phyloP scores from a whole-genome alignment of 2,888 invertebrate genomes.

The Lobophora halterata region DNA sequence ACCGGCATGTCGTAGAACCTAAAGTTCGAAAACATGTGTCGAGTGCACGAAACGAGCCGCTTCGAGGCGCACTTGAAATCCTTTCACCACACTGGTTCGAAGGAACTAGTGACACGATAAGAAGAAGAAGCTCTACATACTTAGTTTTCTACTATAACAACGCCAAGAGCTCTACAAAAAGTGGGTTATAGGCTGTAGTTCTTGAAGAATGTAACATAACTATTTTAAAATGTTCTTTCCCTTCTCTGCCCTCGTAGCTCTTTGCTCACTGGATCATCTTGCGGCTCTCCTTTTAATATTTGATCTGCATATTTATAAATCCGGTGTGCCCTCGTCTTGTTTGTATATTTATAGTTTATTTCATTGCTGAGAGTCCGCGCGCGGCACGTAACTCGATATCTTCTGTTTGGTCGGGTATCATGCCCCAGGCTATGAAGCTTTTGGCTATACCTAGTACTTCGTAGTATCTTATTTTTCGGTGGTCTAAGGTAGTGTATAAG shows the following conservation, averaged over 20 bases:
- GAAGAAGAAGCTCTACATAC: too few species aligned
- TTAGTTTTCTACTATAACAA: too few species aligned
- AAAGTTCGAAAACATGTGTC: too few species aligned
- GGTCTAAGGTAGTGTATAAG: too few species aligned
- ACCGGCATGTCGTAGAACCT: too few species aligned
- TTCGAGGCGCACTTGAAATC: too few species aligned
- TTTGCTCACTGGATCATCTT: slow-evolving; percentile 54
- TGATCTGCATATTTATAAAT: slow-evolving; percentile 73
- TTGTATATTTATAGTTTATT: slow-evolving; percentile 64
- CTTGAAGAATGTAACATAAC: not conserved
- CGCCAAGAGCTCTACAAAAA: not conserved
- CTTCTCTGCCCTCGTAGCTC: slow-evolving; percentile 21
- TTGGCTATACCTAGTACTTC: too few species aligned
- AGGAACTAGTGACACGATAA: too few species aligned
- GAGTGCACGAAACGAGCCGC: too few species aligned
- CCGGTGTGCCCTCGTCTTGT: slow-evolving; percentile 48
- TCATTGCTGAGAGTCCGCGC: slow-evolving; percentile 40
- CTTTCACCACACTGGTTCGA: too few species aligned
- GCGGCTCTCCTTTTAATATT: slow-evolving; percentile 68
- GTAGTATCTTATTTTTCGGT: too few species aligned
- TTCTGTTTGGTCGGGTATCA: slow-evolving; percentile 18
- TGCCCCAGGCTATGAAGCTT: slow-evolving; percentile 2
- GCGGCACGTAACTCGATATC: slow-evolving; percentile 17
- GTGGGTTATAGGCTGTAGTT: too few species aligned
- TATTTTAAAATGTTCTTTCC: slow-evolving; percentile 8